A percentile compares a stretch with the other conserved stretches of the same genome.
Evolutionary conservation across 2,888 invertebrate genomes (phyloP).

Genomic region (Nezara viridula): DNA sequence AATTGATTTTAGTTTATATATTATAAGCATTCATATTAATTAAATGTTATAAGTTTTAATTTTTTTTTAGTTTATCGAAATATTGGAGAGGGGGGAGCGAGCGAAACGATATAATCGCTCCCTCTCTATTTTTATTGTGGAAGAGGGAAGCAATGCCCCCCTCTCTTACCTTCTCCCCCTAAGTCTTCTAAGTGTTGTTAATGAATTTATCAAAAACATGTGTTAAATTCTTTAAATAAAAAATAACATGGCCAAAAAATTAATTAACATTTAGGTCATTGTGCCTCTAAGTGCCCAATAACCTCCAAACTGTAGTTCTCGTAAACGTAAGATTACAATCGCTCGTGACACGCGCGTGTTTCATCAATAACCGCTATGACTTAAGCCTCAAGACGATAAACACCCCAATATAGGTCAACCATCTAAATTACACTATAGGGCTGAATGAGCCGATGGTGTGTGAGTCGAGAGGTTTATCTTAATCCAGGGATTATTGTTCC

Average conservation of each 20-base stretch:
- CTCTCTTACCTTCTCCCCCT: too few species aligned
- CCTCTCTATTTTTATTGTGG: too few species aligned
- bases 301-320: not conserved
- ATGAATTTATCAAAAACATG: too few species aligned
- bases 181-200: too few species aligned
- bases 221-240: not conserved
- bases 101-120: too few species aligned
- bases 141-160: too few species aligned
- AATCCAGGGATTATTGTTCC: not conserved
- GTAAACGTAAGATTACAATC: not conserved
- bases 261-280: not conserved
- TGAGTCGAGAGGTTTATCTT: not conserved
- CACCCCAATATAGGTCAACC: not conserved
- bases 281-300: not conserved
- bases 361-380: not conserved
- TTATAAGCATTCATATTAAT: too few species aligned
- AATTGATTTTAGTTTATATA: too few species aligned
- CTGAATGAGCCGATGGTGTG: not conserved
- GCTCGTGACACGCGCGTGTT: constrained; percentile 4
- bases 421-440: not conserved
- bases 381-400: not conserved
- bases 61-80: too few species aligned
- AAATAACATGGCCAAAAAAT: not conserved
- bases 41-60: too few species aligned
- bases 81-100: too few species aligned